Conservation (phyloP, 1,140 invertebrate genomes). For the Pseudomyrmex flavicornis region DNA sequence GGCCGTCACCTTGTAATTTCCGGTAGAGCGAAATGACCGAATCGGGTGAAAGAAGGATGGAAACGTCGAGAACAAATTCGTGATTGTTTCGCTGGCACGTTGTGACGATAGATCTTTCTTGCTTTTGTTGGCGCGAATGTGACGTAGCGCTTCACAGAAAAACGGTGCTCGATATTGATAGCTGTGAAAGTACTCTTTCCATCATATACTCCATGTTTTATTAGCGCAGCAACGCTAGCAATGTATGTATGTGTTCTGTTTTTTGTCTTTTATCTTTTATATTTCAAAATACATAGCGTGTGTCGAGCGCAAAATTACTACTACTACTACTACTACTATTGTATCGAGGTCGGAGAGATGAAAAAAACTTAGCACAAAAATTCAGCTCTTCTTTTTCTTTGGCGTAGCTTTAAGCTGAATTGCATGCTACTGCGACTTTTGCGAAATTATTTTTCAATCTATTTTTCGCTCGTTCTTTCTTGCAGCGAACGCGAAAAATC, state of each 20-base stretch:
- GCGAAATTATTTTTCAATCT: constrained; percentile 1
- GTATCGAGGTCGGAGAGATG: background rate
- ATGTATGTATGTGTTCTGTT: background rate
- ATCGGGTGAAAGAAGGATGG: constrained; percentile 25
- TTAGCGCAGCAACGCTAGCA: background rate
- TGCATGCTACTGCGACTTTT: background rate
- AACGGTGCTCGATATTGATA: background rate
- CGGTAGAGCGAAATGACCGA: constrained; percentile 44
- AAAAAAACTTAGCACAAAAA: background rate
- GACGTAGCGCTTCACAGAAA: constrained; percentile 20
- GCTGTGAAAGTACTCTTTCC: constrained; percentile 5
- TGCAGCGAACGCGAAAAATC: background rate
- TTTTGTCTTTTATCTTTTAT: background rate
- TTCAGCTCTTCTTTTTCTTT: background rate
- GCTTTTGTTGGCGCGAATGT: background rate
- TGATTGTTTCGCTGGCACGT: constrained; percentile 58
- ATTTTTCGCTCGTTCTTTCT: background rate
- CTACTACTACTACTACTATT: background rate
- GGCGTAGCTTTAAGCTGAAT: constrained; percentile 5
- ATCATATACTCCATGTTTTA: constrained; percentile 16
- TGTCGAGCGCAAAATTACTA: background rate
- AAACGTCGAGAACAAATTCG: constrained; percentile 63
- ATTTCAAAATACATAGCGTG: background rate
- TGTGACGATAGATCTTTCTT: constrained; percentile 46
- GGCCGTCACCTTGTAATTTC: constrained; percentile 68